Evolutionary conservation across 2,797 vertebrate species (phyloP).

Genomic region (Psittacula echo): DNA sequence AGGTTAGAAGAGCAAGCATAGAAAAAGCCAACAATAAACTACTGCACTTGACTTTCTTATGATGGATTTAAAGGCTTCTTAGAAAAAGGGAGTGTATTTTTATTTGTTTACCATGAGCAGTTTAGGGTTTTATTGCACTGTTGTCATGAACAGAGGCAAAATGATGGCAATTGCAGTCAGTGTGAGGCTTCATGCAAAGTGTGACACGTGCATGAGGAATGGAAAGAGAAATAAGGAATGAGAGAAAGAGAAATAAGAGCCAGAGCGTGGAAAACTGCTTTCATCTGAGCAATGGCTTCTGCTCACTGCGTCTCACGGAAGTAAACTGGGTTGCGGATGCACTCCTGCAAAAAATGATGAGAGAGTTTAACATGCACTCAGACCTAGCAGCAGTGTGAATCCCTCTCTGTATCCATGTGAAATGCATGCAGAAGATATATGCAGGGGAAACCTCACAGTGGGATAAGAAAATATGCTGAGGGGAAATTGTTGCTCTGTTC

Average conservation of each 20-base stretch:
- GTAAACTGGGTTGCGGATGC: accelerated
- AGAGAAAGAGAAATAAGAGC: neutral
- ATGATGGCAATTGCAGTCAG: neutral
- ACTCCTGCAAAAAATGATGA: neutral
- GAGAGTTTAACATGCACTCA: neutral
- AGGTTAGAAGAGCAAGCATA: neutral
- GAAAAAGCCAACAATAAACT: neutral
- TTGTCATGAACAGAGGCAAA: neutral
- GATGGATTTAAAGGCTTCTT: neutral
- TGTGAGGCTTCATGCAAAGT: neutral
- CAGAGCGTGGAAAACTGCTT: neutral
- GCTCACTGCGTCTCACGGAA: neutral
- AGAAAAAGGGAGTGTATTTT: slow-evolving; percentile 28
- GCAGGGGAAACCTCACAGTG: neutral
- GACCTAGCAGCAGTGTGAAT: neutral
- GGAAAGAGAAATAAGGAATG: neutral
- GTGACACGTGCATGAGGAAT: neutral
- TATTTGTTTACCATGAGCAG: slow-evolving; percentile 7
- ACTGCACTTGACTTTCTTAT: neutral
- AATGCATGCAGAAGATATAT: neutral
- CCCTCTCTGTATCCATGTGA: neutral
- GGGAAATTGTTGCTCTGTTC: neutral
- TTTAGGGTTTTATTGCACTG: slow-evolving; percentile 36
- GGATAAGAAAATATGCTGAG: neutral
- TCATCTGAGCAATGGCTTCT: neutral